Evolutionary conservation across 2,113 vertebrate species (phyloP), one percentile per base, ranked within the genome.

Genomic region (Eurypyga helias): DNA sequence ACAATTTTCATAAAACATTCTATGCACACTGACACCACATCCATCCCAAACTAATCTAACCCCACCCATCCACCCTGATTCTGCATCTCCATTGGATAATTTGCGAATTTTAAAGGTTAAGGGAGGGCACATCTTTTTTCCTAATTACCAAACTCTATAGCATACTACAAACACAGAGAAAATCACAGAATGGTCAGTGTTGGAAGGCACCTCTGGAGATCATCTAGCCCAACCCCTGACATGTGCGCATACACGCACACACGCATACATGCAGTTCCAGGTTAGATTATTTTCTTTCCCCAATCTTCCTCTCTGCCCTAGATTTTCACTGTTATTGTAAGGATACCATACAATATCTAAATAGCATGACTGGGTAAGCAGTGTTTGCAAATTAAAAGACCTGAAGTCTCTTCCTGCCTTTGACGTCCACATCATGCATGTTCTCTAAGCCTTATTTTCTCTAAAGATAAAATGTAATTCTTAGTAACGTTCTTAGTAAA

Each of bases 371-470:
- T 38, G 51, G 28, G 34, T 43, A 89, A n/a, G 46, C 25, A 85
- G 36, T 16, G 9, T 33, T 34, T 61, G 57, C 9, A 65, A 87
- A 94, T 80, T 34, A 58, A 33, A 46, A 80, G 71, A 83, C 25
- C 67, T 51, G 33, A 71, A 90, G 66, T 83, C 6, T 93, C 38
- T 66, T 77, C 15, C 66, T 70, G 64, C 29, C 49, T 90, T 90
- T 88, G 75, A 96, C 90, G 58, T 83, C 31, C 33, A 23, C 48
- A 57, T 71, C 48, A 29, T 0, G 0, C 25, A 88, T 69, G 31
- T 88, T 94, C 67, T 83, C 48, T 46, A 77, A 83, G 64, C 28
- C 46, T 88, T 80, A 58, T 62, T 93, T 96, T 91, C 58, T 73
- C 64, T 64, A 72, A 85, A 90, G 66, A 61, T 49, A 86, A 87